A percentile compares a stretch with the other conserved stretches of the same genome.
Evolutionary conservation across 2,113 vertebrate species (phyloP).

Genomic region (Eptesicus fuscus): DNA sequence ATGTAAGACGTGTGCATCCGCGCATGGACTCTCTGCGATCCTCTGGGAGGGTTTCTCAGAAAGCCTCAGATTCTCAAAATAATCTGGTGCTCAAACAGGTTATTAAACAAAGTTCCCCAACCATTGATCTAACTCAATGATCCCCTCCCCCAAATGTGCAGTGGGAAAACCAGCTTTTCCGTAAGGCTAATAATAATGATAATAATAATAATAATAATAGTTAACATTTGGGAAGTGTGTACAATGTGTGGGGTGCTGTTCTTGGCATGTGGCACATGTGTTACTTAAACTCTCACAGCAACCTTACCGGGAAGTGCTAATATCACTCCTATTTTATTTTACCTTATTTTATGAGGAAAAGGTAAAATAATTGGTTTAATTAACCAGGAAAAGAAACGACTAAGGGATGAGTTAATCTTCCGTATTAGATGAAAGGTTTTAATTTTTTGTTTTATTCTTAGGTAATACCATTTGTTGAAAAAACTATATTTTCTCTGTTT

Average conservation of each 20-base stretch:
- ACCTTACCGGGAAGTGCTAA: not conserved
- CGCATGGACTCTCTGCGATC: not conserved
- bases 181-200: not conserved
- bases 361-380: slow-evolving; percentile 35
- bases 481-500: not conserved
- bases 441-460: not conserved
- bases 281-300: not conserved
- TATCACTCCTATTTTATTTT: not conserved
- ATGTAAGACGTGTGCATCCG: not conserved
- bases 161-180: not conserved
- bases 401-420: slow-evolving; percentile 35
- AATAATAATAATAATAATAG: not conserved
- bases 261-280: not conserved
- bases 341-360: not conserved
- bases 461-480: not conserved
- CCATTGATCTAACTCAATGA: not conserved
- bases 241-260: not conserved
- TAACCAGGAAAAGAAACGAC: slow-evolving; percentile 14
- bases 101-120: not conserved
- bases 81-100: not conserved
- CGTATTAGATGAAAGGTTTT: slow-evolving; percentile 1
- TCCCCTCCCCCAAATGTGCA: not conserved
- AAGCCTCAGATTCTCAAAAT: not conserved
- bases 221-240: not conserved
- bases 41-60: not conserved